Evolutionary conservation across 2,797 vertebrate genomes (phyloP).

Genomic region (Myotis planiceps): DNA sequence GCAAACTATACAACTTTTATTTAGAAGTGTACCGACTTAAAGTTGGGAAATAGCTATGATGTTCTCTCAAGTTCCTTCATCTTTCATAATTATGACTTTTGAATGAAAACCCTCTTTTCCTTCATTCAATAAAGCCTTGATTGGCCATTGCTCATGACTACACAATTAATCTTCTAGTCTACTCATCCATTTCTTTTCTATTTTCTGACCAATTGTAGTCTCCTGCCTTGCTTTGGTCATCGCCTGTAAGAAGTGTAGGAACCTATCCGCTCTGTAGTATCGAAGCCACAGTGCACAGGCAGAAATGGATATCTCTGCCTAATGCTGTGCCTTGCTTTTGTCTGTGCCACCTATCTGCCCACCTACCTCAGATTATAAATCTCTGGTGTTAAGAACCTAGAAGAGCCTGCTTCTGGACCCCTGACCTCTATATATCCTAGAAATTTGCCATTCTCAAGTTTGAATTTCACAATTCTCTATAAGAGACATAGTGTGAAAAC

Average conservation of each 20-base stretch:
- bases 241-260: not conserved
- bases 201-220: not conserved
- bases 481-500: not conserved
- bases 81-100: not conserved
- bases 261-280: not conserved
- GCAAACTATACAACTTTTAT: not conserved
- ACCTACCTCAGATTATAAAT: not conserved
- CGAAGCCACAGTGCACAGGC: not conserved
- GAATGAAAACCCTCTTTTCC: not conserved
- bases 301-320: not conserved
- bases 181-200: not conserved
- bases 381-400: not conserved
- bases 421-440: not conserved
- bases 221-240: not conserved
- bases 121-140: not conserved
- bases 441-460: not conserved
- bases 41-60: not conserved
- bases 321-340: not conserved
- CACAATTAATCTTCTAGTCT: not conserved
- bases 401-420: not conserved
- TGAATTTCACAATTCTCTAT: conserved; percentile 37
- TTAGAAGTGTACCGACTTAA: not conserved
- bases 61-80: not conserved
- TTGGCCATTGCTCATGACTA: not conserved
- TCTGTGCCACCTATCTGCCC: not conserved